phyloP scores from a whole-genome alignment of 2,888 invertebrate genomes.

The Phengaris arion region DNA sequence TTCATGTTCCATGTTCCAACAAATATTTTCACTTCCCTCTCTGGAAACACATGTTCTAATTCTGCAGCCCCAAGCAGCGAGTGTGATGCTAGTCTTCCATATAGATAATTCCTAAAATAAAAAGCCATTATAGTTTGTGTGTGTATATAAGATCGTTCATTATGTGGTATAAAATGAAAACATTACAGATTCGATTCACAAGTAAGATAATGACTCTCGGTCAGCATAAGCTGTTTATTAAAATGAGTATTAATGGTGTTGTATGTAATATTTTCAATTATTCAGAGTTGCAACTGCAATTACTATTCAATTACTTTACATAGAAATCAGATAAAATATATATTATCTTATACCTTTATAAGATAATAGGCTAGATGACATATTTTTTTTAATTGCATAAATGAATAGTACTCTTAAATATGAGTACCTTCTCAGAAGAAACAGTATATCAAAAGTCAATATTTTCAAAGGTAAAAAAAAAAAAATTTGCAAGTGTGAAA shows the following conservation, averaged over 20 bases:
- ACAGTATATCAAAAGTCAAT: no score
- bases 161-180: not conserved
- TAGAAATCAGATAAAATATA: constrained; percentile 10
- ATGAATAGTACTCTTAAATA: no score
- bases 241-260: not conserved
- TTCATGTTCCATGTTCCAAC: constrained; percentile 99
- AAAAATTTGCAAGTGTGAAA: no score
- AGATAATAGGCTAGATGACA: not conserved
- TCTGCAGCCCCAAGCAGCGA: constrained; percentile 91
- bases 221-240: not conserved
- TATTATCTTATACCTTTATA: constrained; percentile 14
- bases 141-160: no score
- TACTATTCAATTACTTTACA: not conserved
- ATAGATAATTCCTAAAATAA: constrained; percentile 85
- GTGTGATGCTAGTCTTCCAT: constrained; percentile 88
- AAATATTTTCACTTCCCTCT: constrained; percentile 91
- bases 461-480: no score
- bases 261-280: constrained; percentile 1
- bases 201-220: not conserved
- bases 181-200: no score
- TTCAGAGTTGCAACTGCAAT: not conserved
- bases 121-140: constrained; percentile 12
- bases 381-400: no score
- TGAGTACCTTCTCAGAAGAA: no score
- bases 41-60: constrained; percentile 91